Conservation (phyloP, 2,888 invertebrate genomes). For the Choristoneura rosaceana region DNA sequence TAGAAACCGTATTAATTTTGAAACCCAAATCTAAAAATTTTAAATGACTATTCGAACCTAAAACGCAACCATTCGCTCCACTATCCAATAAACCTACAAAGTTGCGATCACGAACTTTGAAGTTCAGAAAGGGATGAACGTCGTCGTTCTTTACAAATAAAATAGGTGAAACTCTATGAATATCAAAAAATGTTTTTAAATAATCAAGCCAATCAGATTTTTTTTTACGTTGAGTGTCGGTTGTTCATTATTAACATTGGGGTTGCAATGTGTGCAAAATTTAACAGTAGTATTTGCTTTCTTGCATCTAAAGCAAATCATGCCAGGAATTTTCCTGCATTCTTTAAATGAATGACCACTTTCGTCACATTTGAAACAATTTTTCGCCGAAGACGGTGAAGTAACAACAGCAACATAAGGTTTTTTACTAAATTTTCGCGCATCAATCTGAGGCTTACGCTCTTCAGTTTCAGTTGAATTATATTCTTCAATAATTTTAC, state of each 20-base stretch:
- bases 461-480: too few relatives aligned
- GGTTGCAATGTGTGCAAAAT: neutral
- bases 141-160: constrained; percentile 15
- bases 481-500: neutral
- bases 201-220: constrained; percentile 3
- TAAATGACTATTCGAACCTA: neutral
- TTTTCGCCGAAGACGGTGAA: neutral
- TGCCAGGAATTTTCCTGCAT: neutral
- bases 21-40: constrained; percentile 8
- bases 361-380: neutral
- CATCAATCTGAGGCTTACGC: too few relatives aligned
- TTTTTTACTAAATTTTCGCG: neutral
- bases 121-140: constrained; percentile 3
- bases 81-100: constrained; percentile 22
- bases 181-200: constrained; percentile 7
- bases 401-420: neutral
- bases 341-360: neutral
- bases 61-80: constrained; percentile 18
- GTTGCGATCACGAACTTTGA: neutral
- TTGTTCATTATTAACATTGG: neutral
- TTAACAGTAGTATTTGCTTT: neutral
- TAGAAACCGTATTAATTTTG: neutral
- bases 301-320: neutral
- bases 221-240: neutral
- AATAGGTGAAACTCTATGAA: constrained; percentile 5